Percentiles rank a stretch among this genome's conserved stretches.
phyloP scores from a whole-genome alignment of 2,113 vertebrate genomes.

The Lepisosteus oculatus region DNA sequence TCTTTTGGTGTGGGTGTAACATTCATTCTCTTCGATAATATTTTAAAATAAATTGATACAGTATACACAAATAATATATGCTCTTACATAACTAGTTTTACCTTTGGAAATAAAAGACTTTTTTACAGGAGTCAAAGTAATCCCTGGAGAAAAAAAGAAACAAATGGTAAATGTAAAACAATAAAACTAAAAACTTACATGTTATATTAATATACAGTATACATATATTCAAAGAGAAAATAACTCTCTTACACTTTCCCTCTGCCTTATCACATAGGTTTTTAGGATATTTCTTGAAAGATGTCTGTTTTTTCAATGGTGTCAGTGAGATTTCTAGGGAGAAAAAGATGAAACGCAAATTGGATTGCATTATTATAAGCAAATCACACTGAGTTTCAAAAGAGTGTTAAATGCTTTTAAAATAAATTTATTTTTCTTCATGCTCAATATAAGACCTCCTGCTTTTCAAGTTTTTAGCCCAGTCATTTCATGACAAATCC shows the following conservation, averaged over 20 bases:
- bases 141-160: background rate
- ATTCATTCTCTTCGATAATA: too few relatives aligned
- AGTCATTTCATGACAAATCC: too few relatives aligned
- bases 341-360: background rate
- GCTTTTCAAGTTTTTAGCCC: too few relatives aligned
- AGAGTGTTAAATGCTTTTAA: background rate
- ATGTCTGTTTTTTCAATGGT: background rate
- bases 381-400: background rate
- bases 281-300: background rate
- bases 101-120: constrained; percentile 6
- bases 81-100: background rate
- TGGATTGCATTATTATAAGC: too few relatives aligned
- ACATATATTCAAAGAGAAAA: background rate
- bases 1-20: too few relatives aligned
- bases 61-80: too few relatives aligned
- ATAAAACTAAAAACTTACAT: background rate
- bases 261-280: background rate
- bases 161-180: background rate
- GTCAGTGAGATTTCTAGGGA: background rate
- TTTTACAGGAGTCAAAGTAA: constrained; percentile 15
- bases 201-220: background rate
- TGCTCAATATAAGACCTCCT: too few relatives aligned
- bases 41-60: too few relatives aligned
- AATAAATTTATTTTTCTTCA: background rate
- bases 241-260: background rate